These are phyloP conservation scores for Cynopterus sphinx DNA, from an alignment of 2,797 vertebrate genomes.

Conservation along the genomic window DNA sequence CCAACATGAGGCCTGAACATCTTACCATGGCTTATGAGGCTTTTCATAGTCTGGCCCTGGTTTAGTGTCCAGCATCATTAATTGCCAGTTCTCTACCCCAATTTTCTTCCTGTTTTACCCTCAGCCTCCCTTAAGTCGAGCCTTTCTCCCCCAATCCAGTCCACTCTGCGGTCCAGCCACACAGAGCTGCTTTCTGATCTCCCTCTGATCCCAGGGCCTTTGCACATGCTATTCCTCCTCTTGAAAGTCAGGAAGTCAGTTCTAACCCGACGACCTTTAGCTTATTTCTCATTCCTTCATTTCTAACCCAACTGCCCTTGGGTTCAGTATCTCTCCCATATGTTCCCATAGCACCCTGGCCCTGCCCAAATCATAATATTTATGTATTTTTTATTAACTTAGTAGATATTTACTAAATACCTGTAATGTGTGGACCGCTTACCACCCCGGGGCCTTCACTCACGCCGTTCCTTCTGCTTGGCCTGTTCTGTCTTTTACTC, in stretches of 20 bases:
- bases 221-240: background rate
- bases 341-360: background rate
- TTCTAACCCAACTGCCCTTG: background rate
- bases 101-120: background rate
- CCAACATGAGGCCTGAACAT: background rate
- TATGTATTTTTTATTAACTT: background rate
- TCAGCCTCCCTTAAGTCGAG: background rate
- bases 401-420: background rate
- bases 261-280: background rate
- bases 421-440: background rate
- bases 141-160: background rate
- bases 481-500: background rate
- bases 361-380: background rate
- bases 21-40: background rate
- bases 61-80: background rate
- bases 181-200: background rate
- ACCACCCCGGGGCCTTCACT: background rate
- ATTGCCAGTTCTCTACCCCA: background rate
- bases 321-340: background rate
- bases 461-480: background rate
- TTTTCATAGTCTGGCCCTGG: background rate
- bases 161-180: background rate
- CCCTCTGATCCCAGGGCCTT: background rate
- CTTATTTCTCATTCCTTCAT: constrained; percentile 4
- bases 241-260: background rate